A percentile compares a stretch with the other conserved stretches of the same genome.
These are phyloP conservation scores for Zaprionus camerounensis DNA, from an alignment of 1,140 invertebrate genomes.

Conservation along the genomic window DNA sequence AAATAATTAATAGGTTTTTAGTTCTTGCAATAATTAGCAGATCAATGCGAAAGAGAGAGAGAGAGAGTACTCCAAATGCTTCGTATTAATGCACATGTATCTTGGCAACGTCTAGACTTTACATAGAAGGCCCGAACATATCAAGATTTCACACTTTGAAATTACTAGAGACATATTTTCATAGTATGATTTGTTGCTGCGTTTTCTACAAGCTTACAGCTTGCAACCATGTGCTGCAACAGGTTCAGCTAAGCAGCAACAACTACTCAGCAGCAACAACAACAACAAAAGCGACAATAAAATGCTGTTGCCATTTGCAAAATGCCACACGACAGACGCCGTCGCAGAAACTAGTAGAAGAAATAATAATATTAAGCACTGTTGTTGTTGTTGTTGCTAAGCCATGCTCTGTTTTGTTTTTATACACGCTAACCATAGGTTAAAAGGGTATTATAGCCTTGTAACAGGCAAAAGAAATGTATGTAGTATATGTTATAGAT, in stretches of 20 bases:
- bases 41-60: neutral
- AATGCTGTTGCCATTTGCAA: constrained; percentile 73
- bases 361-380: constrained; percentile 26
- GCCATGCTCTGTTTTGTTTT: constrained; percentile 9
- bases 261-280: constrained; percentile 16
- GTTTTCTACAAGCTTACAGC: constrained; percentile 40
- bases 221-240: constrained; percentile 57
- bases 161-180: constrained; percentile 21
- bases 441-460: no score
- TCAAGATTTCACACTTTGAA: constrained; percentile 29
- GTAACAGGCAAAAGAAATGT: no score
- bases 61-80: neutral
- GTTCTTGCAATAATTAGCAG: no score
- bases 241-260: constrained; percentile 60
- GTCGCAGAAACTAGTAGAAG: constrained; percentile 19
- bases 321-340: constrained; percentile 64
- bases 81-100: neutral
- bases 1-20: no score
- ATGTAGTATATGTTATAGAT: no score
- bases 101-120: neutral
- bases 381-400: neutral
- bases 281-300: constrained; percentile 42
- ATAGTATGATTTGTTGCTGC: constrained; percentile 25
- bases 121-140: constrained; percentile 16
- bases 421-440: no score